Evolutionary conservation across 2,888 invertebrate genomes (phyloP), one percentile per base, ranked within the genome.

Genomic region (Carcina quercana): DNA sequence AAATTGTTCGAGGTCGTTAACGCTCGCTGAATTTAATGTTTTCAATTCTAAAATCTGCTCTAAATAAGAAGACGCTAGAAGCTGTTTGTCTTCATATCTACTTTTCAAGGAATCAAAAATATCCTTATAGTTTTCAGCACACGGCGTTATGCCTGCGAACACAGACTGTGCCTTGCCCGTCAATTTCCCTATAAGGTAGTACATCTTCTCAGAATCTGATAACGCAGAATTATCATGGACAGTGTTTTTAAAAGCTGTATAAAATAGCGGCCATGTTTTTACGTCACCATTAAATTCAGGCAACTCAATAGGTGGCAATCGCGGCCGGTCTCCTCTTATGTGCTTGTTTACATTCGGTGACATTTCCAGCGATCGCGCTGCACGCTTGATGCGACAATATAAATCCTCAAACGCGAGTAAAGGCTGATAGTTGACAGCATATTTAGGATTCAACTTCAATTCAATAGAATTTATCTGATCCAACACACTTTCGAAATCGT

Each of bases 51-150:
- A 20, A 13, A 42, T 21, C 10, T 34, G 34, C 32, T 43, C 35
- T 14, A 40, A 25, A 15, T 40, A 43, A 6, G 30, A 13, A 2
- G 37, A 21, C n/a, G 34, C 36, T 7, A 37, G 15, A n/a, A 21
- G n/a, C 3, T 38, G 17, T 25, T 34, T 40, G 21, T 40, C 40
- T 4, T 43, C 31, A 24, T 40, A 43, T 34, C 35, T 43, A 15
- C 34, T 32, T 1, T 32, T 17, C 8, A 43, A 15, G 5, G 34
- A 20, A 7, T 43, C n/a, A 3, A 25, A 36, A 5, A 43, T 28
- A 4, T 35, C 10, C 1, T 14, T 11, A 15, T 43, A 43, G 30
- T 43, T 43, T 28, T 30, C 35, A 2, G 30, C 38, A 12, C 28
- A 28, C 13, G 35, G 38, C 8, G 32, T 30, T 2, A 42, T 20